Conservation (phyloP, 2,888 invertebrate genomes). For the Epinotia bilunana region DNA sequence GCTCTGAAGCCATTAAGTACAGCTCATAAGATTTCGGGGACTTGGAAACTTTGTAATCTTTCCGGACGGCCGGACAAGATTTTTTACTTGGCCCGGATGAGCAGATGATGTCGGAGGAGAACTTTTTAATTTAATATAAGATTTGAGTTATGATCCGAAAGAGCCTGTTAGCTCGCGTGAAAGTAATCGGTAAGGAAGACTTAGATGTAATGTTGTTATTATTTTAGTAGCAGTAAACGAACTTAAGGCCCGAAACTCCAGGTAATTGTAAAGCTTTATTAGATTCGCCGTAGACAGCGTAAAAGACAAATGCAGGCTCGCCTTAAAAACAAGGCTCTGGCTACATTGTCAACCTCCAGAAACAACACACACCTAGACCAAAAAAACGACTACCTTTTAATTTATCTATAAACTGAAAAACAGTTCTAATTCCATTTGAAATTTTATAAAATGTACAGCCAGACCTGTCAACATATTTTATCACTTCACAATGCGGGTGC, state of each 20-base stretch:
- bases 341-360: not conserved
- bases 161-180: slow-evolving; percentile 12
- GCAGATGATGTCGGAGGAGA: slow-evolving; percentile 48
- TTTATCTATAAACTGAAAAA: not conserved
- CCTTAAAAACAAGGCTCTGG: not conserved
- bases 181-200: slow-evolving; percentile 5
- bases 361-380: not conserved
- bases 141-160: slow-evolving; percentile 41
- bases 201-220: slow-evolving; percentile 4
- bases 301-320: too few relatives aligned
- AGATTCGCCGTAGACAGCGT: too few relatives aligned
- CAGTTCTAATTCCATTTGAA: not conserved
- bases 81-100: slow-evolving; percentile 61
- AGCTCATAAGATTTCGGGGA: slow-evolving; percentile 44
- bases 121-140: slow-evolving; percentile 45
- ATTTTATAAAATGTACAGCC: slow-evolving; percentile 3
- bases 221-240: not conserved
- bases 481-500: slow-evolving; percentile 34
- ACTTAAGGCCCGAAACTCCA: too few relatives aligned
- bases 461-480: slow-evolving; percentile 27
- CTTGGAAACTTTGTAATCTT: slow-evolving; percentile 61
- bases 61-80: slow-evolving; percentile 65
- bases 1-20: slow-evolving; percentile 32
- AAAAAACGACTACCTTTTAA: not conserved
- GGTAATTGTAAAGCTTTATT: too few relatives aligned